phyloP scores from a whole-genome alignment of 2,888 invertebrate genomes.

The Agonopterix heracliana region DNA sequence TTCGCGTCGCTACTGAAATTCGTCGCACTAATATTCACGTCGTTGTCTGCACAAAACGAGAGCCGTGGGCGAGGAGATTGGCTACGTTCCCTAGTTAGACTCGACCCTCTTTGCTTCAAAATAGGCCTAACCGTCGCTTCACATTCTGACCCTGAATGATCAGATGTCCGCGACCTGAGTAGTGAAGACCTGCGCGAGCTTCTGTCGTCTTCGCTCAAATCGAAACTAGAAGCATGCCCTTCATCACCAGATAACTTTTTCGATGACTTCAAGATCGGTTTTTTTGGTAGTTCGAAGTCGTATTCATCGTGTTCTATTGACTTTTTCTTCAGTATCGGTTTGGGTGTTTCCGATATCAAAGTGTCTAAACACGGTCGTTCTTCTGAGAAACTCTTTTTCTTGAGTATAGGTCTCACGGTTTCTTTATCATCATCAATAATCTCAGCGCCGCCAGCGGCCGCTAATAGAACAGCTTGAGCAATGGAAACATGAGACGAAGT shows the following conservation, averaged over 20 bases:
- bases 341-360: constrained; percentile 69
- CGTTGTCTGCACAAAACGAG: constrained; percentile 77
- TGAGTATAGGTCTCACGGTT: constrained; percentile 84
- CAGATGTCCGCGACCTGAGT: constrained; percentile 71
- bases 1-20: constrained; percentile 65
- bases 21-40: constrained; percentile 62
- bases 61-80: constrained; percentile 80
- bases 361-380: constrained; percentile 76
- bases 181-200: constrained; percentile 76
- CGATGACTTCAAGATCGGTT: constrained; percentile 86
- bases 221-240: constrained; percentile 71
- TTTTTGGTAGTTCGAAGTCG: constrained; percentile 82
- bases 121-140: constrained; percentile 79
- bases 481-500: constrained; percentile 81
- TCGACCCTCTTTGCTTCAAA: constrained; percentile 78
- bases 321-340: constrained; percentile 92
- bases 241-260: constrained; percentile 81
- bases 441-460: constrained; percentile 78
- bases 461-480: constrained; percentile 80
- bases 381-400: constrained; percentile 87
- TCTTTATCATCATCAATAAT: constrained; percentile 76
- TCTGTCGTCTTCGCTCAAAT: constrained; percentile 72
- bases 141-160: constrained; percentile 74
- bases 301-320: constrained; percentile 85
- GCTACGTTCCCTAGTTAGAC: constrained; percentile 76